Evolutionary conservation across 2,888 invertebrate genomes (phyloP), one percentile per base, ranked within the genome.

Genomic region (Drosophila paramelanica): DNA sequence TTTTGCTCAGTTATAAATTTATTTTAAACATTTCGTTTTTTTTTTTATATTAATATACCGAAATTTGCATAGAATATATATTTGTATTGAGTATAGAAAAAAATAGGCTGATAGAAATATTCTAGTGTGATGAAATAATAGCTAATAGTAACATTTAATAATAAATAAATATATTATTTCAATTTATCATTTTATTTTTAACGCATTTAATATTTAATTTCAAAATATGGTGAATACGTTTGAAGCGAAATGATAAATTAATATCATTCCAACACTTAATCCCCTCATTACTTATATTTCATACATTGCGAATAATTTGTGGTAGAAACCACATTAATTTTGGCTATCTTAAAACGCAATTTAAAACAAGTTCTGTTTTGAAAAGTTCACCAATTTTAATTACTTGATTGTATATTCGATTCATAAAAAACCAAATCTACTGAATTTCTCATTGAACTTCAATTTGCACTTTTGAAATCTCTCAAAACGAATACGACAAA

Each of bases 331-430:
- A 23, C 33, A 5, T 46, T 7, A 36, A 50, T 23, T 10, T 45
- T 20, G 2, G 27, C 27, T 36, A 52, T 11, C 23, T 17, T 41
- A 41, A 65, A 20, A 27, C 49, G 41, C 33, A 41, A 31, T 43
- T 52, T 8, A 7, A 42, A 74, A 53, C 57, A 0, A 14, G 75
- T 79, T 67, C 8, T 17, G 3, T 51, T 64, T 62, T 50, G 10
- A 17, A 36, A 50, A 55, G 6, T 41, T 75, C 70, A 75, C 23
- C 14, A 8, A 20, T 55, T 31, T 47, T 55, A 69, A 75, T 79
- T 60, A 57, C 8, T 39, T 1, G 5, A 33, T 42, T 52, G 23
- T 38, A 25, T 39, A 1, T 23, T 31, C 5, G 1, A 20, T 25
- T 0, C 7, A 38, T 11, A n/a, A 14, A 8, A 23, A 23, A 25